Evolutionary conservation across 1,140 invertebrate genomes (phyloP).

Genomic region (Campoletis sonorensis): DNA sequence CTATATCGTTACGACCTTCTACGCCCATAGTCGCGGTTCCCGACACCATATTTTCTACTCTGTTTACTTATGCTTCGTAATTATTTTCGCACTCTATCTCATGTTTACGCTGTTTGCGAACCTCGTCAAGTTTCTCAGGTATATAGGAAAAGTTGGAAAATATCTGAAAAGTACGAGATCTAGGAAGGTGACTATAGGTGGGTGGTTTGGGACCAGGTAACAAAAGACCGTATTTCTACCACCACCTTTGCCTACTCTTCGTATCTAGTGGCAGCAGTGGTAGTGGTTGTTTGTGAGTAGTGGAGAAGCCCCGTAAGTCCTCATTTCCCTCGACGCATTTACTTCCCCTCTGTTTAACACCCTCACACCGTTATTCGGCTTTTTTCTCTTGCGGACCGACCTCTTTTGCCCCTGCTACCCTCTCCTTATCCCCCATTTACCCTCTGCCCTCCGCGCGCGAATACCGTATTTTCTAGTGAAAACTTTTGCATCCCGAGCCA

Average conservation of each 20-base stretch:
- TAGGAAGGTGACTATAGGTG: background rate
- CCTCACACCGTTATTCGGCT: constrained; percentile 3
- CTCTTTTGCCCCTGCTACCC: background rate
- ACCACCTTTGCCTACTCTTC: too few species aligned
- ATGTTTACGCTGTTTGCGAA: too few species aligned
- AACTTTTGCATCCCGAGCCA: constrained; percentile 44
- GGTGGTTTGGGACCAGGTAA: too few species aligned
- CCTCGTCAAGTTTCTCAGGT: background rate
- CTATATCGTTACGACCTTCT: too few species aligned
- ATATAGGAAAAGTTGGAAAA: constrained; percentile 46
- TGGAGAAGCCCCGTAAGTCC: constrained; percentile 49
- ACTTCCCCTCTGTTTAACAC: constrained; percentile 33
- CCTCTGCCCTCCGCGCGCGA: background rate
- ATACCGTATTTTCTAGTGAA: constrained; percentile 45
- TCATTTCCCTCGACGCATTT: constrained; percentile 50
- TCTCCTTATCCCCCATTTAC: constrained; percentile 12
- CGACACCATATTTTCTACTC: too few species aligned
- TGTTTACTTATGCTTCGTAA: too few species aligned
- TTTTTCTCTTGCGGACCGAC: background rate
- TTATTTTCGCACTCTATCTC: too few species aligned
- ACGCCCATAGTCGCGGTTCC: too few species aligned
- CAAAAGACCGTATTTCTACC: too few species aligned
- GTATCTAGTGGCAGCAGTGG: too few species aligned
- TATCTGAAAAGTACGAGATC: constrained; percentile 42
- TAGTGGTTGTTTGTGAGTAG: background rate